Evolutionary conservation across 2,113 vertebrate genomes (phyloP).

Genomic region (Cyprinodon brontotheroides): DNA sequence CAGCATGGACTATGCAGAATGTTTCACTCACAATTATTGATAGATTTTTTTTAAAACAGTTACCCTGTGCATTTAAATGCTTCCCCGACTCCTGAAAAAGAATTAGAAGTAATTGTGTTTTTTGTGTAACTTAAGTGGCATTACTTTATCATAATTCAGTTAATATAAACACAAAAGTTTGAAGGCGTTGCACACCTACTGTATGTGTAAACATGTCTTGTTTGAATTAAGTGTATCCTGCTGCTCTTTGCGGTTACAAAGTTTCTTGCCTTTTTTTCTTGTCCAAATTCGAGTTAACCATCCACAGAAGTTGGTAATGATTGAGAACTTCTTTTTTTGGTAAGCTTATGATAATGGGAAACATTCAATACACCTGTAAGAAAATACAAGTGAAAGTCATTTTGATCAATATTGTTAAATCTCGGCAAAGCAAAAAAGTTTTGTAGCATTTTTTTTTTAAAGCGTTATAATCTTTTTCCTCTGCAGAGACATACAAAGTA

Average conservation of each 20-base stretch:
- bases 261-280: neutral
- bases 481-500: neutral
- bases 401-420: neutral
- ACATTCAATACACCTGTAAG: neutral
- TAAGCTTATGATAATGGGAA: neutral
- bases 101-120: neutral
- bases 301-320: neutral
- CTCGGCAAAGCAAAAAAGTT: neutral
- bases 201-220: neutral
- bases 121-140: no score
- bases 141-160: neutral
- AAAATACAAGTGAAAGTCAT: neutral
- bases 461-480: neutral
- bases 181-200: neutral
- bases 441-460: neutral
- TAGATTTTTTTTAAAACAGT: neutral
- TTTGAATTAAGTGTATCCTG: neutral
- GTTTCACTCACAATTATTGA: neutral
- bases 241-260: neutral
- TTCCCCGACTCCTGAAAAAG: neutral
- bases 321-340: neutral
- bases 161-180: neutral
- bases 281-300: neutral
- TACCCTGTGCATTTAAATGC: neutral
- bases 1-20: neutral